A percentile compares a stretch with the other conserved stretches of the same genome.
These are phyloP conservation scores for Anthoscopus minutus DNA, from an alignment of 2,113 vertebrate species.

Conservation along the genomic window DNA sequence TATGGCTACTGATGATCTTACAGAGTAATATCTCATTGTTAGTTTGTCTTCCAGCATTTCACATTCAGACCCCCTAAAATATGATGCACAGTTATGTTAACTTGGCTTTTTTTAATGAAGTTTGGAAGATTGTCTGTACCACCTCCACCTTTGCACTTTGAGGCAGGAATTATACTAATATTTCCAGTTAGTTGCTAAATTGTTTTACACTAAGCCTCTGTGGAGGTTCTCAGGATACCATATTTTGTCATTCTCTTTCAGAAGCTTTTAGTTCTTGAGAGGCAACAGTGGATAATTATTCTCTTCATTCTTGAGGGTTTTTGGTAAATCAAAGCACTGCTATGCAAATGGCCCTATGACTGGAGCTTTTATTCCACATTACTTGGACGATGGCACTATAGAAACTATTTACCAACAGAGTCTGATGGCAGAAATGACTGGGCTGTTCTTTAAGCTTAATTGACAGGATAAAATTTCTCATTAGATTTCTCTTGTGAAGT, in stretches of 20 bases:
- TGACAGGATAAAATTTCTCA: not conserved
- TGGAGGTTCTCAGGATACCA: not conserved
- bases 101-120: not conserved
- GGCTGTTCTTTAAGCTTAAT: not conserved
- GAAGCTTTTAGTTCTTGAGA: not conserved
- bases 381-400: not conserved
- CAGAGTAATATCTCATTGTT: not conserved
- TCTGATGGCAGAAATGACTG: not conserved
- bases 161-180: not conserved
- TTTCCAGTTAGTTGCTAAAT: not conserved
- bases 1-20: not conserved
- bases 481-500: not conserved
- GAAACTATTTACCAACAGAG: not conserved
- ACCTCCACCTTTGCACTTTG: not conserved
- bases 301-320: not conserved
- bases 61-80: not conserved
- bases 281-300: not conserved
- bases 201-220: not conserved
- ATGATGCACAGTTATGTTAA: not conserved
- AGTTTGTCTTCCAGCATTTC: not conserved
- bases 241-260: not conserved
- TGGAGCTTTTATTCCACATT: not conserved
- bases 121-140: not conserved
- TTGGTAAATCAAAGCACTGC: not conserved
- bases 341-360: not conserved